These are phyloP conservation scores for Microplitis mediator DNA, from an alignment of 1,140 invertebrate genomes.

Conservation along the genomic window DNA sequence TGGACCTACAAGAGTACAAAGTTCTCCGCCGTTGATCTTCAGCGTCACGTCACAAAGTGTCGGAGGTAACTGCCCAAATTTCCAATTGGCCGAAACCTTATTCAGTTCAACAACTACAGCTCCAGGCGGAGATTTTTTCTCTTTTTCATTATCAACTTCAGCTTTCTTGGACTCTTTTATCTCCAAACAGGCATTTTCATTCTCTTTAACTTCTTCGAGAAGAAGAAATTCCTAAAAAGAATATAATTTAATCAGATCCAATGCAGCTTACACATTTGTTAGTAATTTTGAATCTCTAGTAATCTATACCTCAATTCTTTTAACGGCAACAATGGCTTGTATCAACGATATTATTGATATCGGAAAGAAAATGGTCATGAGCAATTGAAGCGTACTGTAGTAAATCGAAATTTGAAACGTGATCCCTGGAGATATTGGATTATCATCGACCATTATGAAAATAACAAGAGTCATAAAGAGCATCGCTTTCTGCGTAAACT, in stretches of 20 bases:
- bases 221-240: slow-evolving; percentile 67
- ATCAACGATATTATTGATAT: slow-evolving; percentile 71
- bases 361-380: slow-evolving; percentile 75
- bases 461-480: slow-evolving; percentile 76
- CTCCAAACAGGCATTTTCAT: neutral
- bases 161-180: neutral
- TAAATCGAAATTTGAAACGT: slow-evolving; percentile 69
- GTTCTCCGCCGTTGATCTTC: slow-evolving; percentile 67
- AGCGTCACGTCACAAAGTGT: slow-evolving; percentile 70
- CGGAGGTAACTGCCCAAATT: slow-evolving; percentile 46
- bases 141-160: neutral
- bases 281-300: neutral
- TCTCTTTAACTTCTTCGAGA: slow-evolving; percentile 66
- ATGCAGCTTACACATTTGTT: too few species aligned
- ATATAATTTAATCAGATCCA: neutral
- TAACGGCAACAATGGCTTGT: slow-evolving; percentile 72
- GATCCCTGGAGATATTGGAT: slow-evolving; percentile 71
- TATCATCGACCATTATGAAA: slow-evolving; percentile 69
- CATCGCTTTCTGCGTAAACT: slow-evolving; percentile 74
- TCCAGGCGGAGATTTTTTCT: neutral
- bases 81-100: slow-evolving; percentile 56
- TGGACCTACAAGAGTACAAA: slow-evolving; percentile 77
- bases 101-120: neutral
- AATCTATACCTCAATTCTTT: slow-evolving; percentile 58
- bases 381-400: slow-evolving; percentile 69